phyloP scores from a whole-genome alignment of 2,113 vertebrate genomes.

The Etia nguti region DNA sequence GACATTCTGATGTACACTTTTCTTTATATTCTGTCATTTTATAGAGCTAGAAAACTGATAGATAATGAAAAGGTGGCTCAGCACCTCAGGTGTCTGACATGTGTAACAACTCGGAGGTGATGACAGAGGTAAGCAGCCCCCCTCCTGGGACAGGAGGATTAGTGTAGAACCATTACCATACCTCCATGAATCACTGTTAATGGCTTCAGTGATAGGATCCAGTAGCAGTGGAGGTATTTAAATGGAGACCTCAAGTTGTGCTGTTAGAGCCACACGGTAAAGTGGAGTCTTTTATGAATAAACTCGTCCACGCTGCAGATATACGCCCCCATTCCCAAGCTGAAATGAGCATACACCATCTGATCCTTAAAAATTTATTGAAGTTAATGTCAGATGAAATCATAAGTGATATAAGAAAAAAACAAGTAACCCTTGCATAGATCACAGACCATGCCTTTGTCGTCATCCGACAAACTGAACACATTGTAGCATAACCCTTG shows the following conservation, averaged over 20 bases:
- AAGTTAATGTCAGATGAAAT: constrained; percentile 91
- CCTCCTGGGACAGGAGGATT: constrained; percentile 50
- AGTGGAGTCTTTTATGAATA: neutral
- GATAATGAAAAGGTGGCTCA: neutral
- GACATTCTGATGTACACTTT: neutral
- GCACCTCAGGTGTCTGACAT: constrained; percentile 6
- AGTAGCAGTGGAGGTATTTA: neutral
- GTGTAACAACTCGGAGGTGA: constrained; percentile 14
- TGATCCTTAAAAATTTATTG: constrained; percentile 96
- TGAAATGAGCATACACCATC: constrained; percentile 56
- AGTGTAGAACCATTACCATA: constrained; percentile 55
- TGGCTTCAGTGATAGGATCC: constrained; percentile 41
- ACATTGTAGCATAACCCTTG: constrained; percentile 62
- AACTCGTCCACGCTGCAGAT: neutral
- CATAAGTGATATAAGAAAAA: constrained; percentile 81
- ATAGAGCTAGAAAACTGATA: neutral
- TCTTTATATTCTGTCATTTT: neutral
- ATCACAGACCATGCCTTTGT: constrained; percentile 90
- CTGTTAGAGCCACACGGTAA: neutral
- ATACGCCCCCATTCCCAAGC: neutral
- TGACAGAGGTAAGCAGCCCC: constrained; percentile 36
- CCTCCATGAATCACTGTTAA: constrained; percentile 52
- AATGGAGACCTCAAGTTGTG: constrained; percentile 20
- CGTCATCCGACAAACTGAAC: constrained; percentile 76
- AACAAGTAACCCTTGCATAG: constrained; percentile 88